phyloP scores from a whole-genome alignment of 2,113 vertebrate species.

The Patagioenas fasciata region DNA sequence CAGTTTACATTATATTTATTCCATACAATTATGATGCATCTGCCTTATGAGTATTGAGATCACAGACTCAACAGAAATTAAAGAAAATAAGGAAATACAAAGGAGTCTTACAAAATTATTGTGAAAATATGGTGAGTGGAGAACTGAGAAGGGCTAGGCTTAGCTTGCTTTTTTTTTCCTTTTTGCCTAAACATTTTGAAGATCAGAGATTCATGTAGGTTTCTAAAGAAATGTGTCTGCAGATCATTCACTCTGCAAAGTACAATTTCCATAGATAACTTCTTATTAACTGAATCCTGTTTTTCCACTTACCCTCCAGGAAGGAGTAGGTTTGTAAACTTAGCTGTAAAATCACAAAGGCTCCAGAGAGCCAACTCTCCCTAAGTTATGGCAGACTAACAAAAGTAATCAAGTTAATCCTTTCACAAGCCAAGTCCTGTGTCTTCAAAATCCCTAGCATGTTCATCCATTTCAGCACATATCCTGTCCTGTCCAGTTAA shows the following conservation, averaged over 20 bases:
- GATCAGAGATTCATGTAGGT: neutral
- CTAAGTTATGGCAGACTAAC: neutral
- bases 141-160: neutral
- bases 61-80: neutral
- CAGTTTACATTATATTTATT: neutral
- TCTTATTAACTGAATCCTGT: neutral
- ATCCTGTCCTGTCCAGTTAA: neutral
- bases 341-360: neutral
- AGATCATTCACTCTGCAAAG: neutral
- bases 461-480: neutral
- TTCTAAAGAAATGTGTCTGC: neutral
- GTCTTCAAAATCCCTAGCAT: neutral
- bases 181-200: neutral
- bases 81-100: neutral
- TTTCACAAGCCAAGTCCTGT: neutral
- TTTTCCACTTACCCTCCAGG: neutral
- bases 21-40: neutral
- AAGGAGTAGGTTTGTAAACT: rapidly evolving
- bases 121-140: neutral
- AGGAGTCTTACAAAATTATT: neutral
- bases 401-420: neutral
- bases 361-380: neutral
- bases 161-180: neutral
- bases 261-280: neutral
- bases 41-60: neutral